Conservation (phyloP, 1,140 invertebrate species). For the Zaprionus africanus region DNA sequence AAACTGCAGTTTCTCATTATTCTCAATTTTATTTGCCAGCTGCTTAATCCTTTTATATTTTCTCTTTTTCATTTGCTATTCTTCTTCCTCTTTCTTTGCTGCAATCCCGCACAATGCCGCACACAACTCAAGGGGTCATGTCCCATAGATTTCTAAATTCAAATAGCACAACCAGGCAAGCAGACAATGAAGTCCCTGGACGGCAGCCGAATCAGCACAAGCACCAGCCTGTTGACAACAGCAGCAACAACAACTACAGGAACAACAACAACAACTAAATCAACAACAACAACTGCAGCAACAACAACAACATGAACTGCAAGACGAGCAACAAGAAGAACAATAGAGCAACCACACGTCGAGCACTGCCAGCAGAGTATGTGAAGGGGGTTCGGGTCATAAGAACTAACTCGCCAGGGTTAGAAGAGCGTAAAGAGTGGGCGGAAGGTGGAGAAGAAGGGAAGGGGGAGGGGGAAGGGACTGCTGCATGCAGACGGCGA, state of each 20-base stretch:
- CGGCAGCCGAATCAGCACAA: conserved; percentile 50
- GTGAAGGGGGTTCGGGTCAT: conserved; percentile 17
- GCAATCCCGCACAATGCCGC: conserved; percentile 21
- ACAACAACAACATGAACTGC: conserved; percentile 50
- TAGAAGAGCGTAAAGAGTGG: conserved; percentile 7
- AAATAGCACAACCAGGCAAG: conserved; percentile 53
- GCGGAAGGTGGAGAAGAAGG: background rate
- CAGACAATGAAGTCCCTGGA: conserved; percentile 37
- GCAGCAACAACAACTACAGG: conserved; percentile 50
- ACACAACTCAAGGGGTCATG: conserved; percentile 39
- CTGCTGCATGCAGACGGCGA: conserved; percentile 55
- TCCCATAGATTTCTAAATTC: conserved; percentile 77
- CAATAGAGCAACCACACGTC: conserved; percentile 63
- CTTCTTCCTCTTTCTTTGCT: background rate
- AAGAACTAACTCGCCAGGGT: conserved; percentile 29
- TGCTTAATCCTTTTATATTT: background rate
- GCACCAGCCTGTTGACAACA: conserved; percentile 73
- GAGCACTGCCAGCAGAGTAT: conserved; percentile 38
- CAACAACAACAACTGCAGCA: conserved; percentile 52
- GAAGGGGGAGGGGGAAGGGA: background rate
- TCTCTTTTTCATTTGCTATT: background rate
- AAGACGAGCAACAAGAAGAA: conserved; percentile 38
- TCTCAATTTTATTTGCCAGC: background rate
- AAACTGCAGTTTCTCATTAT: background rate
- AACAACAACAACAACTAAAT: conserved; percentile 46